A percentile compares a stretch with the other conserved stretches of the same genome.
phyloP scores from a whole-genome alignment of 2,888 invertebrate species.

The Tetragnatha montana region DNA sequence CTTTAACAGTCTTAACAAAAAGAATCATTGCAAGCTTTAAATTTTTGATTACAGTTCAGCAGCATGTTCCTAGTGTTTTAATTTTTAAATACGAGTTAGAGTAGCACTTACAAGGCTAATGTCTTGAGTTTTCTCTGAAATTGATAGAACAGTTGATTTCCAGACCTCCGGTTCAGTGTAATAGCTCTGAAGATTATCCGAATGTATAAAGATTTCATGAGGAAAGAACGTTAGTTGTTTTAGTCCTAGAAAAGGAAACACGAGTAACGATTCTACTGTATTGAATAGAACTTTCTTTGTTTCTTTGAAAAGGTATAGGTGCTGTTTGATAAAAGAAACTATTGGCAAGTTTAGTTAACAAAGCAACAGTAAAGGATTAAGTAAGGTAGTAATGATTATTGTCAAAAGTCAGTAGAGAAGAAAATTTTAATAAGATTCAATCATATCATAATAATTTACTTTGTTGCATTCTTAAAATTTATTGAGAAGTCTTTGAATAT shows the following conservation, averaged over 20 bases:
- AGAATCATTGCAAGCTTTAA: background rate
- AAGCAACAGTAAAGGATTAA: no score
- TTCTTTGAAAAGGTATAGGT: background rate
- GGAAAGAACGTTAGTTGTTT: background rate
- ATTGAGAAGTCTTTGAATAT: no score
- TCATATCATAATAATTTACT: no score
- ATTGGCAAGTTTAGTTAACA: no score
- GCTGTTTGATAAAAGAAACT: no score
- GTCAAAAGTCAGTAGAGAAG: no score
- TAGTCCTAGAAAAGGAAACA: background rate
- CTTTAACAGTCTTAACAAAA: background rate
- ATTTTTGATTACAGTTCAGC: constrained; percentile 19
- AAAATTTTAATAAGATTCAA: no score
- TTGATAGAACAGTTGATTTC: constrained; percentile 14
- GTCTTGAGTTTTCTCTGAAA: constrained; percentile 23
- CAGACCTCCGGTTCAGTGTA: background rate
- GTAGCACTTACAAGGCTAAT: background rate
- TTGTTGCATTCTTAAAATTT: no score
- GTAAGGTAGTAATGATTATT: no score
- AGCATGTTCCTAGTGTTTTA: constrained; percentile 4
- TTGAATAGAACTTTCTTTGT: background rate
- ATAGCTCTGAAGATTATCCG: background rate
- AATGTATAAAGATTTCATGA: constrained; percentile 12
- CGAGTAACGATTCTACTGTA: background rate
- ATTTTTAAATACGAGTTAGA: constrained; percentile 33